A percentile compares a stretch with the other conserved stretches of the same genome.
phyloP scores from a whole-genome alignment of 2,797 vertebrate species.

The Bradypus variegatus region DNA sequence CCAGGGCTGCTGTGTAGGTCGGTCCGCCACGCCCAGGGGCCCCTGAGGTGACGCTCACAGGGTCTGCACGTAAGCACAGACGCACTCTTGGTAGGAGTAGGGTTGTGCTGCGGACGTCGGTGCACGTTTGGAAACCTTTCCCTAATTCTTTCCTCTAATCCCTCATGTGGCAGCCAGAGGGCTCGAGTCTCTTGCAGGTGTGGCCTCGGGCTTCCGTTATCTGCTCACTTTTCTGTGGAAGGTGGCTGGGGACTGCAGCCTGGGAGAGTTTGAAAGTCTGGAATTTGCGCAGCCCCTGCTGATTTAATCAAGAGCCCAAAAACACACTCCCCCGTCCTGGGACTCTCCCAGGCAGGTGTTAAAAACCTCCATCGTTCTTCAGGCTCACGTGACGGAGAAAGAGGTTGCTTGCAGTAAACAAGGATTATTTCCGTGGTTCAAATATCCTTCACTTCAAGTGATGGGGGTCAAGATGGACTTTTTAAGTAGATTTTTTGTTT shows the following conservation, averaged over 20 bases:
- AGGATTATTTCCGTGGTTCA: constrained; percentile 29
- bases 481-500: constrained; percentile 14
- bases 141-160: constrained; percentile 49
- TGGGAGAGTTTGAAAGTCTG: neutral
- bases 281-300: neutral
- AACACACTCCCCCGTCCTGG: constrained; percentile 28
- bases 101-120: constrained; percentile 10
- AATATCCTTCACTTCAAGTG: constrained; percentile 33
- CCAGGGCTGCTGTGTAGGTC: neutral
- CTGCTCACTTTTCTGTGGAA: constrained; percentile 33
- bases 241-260: constrained; percentile 25
- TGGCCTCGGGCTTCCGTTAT: neutral
- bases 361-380: constrained; percentile 36
- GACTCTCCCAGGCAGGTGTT: constrained; percentile 32
- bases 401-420: neutral
- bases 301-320: constrained; percentile 50
- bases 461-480: neutral
- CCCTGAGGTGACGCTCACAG: neutral
- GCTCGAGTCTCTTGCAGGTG: neutral
- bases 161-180: constrained; percentile 42
- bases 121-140: constrained; percentile 51
- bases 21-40: too few species aligned
- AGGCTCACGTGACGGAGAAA: neutral
- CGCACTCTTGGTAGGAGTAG: neutral
- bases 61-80: fast-evolving